phyloP scores from a whole-genome alignment of 2,113 vertebrate genomes.

The Microcebus tavaratra region DNA sequence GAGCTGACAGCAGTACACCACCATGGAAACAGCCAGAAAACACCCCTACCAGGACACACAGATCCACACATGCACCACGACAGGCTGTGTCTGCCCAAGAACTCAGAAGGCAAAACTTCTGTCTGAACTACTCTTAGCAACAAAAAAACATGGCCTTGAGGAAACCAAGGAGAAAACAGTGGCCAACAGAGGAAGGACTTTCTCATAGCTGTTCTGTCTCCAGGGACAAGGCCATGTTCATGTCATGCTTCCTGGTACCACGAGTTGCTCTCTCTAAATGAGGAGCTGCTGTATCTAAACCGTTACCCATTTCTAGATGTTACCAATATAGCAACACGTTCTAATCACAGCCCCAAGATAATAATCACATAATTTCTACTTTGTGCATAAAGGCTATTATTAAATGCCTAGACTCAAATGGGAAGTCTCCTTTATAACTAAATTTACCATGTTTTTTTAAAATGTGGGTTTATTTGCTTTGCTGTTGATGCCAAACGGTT shows the following conservation, averaged over 20 bases:
- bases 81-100: neutral
- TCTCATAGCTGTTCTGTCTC: neutral
- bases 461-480: neutral
- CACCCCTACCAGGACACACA: neutral
- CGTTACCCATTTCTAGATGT: neutral
- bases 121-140: neutral
- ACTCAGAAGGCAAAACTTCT: neutral
- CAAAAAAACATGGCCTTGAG: neutral
- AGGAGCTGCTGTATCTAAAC: neutral
- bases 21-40: accelerated
- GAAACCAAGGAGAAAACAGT: neutral
- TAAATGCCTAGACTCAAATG: conserved; percentile 60
- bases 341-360: conserved; percentile 53
- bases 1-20: accelerated
- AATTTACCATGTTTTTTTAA: conserved; percentile 40
- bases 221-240: neutral
- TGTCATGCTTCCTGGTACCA: neutral
- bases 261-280: no score
- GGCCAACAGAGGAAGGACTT: neutral
- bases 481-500: neutral
- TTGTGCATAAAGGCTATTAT: conserved; percentile 46
- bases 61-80: neutral
- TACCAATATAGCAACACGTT: neutral
- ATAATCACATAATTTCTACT: conserved; percentile 63
- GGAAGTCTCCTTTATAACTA: conserved; percentile 52